These are phyloP conservation scores for Eucera pruinosa DNA, from an alignment of 2,888 invertebrate species.

Conservation along the genomic window DNA sequence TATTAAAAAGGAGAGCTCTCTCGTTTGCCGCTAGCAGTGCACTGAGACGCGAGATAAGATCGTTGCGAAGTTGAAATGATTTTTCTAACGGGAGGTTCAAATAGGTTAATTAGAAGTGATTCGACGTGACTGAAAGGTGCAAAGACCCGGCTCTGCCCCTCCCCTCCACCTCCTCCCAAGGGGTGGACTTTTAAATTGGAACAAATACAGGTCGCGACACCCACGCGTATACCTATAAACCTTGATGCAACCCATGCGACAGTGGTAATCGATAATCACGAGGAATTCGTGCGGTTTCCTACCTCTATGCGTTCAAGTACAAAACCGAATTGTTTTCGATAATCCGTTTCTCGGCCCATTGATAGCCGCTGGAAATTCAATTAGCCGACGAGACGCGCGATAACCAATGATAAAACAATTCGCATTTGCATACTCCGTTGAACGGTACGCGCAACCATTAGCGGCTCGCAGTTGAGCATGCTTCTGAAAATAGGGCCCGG, in stretches of 20 bases:
- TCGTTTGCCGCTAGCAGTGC: no score
- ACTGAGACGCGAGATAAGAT: no score
- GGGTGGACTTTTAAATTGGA: slow-evolving; percentile 49
- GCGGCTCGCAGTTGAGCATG: no score
- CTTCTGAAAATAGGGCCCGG: no score
- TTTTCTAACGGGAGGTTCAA: no score
- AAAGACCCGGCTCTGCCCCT: slow-evolving; percentile 34
- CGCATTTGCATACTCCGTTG: not conserved
- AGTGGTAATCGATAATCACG: slow-evolving; percentile 60
- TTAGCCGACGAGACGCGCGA: not conserved
- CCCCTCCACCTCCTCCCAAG: no score
- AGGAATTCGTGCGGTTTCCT: slow-evolving; percentile 63
- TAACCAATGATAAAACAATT: not conserved
- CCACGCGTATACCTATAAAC: slow-evolving; percentile 55
- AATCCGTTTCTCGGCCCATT: not conserved
- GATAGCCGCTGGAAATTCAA: slow-evolving; percentile 1
- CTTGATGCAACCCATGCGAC: slow-evolving; percentile 54
- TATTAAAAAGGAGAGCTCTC: no score
- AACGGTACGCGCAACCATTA: not conserved
- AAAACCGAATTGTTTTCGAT: slow-evolving; percentile 7
- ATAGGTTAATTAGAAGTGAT: slow-evolving; percentile 39
- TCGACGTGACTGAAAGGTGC: slow-evolving; percentile 35
- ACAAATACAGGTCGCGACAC: slow-evolving; percentile 52
- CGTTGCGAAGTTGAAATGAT: no score
- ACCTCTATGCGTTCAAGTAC: slow-evolving; percentile 17